Percentiles rank a stretch among this genome's conserved stretches.
phyloP scores from a whole-genome alignment of 2,797 vertebrate species.

The Sebastes taczanowskii region DNA sequence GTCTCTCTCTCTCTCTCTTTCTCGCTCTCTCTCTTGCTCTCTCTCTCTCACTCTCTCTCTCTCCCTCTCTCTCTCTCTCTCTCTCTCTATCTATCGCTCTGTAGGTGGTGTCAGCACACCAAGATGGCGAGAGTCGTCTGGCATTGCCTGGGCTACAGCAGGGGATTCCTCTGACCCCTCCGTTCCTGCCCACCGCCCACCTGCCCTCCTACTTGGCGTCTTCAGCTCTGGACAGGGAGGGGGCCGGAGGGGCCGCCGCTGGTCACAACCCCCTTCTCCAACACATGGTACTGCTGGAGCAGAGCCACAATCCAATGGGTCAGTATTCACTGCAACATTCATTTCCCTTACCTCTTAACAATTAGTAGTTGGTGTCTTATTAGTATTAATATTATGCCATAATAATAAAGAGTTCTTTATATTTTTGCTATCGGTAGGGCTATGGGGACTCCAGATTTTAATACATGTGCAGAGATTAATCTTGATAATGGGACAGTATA shows the following conservation, averaged over 20 bases:
- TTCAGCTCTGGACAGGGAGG: slow-evolving; percentile 88
- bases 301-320: slow-evolving; percentile 91
- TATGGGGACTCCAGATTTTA: neutral
- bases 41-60: neutral
- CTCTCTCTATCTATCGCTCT: slow-evolving; percentile 1
- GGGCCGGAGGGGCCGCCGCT: slow-evolving; percentile 67
- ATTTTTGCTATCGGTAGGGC: neutral
- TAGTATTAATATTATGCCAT: neutral
- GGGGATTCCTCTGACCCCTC: slow-evolving; percentile 85
- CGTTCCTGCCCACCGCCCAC: slow-evolving; percentile 90
- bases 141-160: slow-evolving; percentile 87
- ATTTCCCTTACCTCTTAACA: neutral
- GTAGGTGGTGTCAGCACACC: slow-evolving; percentile 88
- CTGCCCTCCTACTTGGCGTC: slow-evolving; percentile 92
- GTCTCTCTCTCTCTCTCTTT: neutral
- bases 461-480: neutral
- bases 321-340: slow-evolving; percentile 51
- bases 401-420: neutral
- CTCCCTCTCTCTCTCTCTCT: neutral
- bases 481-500: neutral
- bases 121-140: slow-evolving; percentile 89
- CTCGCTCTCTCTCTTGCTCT: neutral
- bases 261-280: slow-evolving; percentile 92
- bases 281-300: slow-evolving; percentile 95
- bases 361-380: neutral